A percentile compares a stretch with the other conserved stretches of the same genome.
phyloP scores from a whole-genome alignment of 2,113 vertebrate genomes.

The Syrmaticus mikado region DNA sequence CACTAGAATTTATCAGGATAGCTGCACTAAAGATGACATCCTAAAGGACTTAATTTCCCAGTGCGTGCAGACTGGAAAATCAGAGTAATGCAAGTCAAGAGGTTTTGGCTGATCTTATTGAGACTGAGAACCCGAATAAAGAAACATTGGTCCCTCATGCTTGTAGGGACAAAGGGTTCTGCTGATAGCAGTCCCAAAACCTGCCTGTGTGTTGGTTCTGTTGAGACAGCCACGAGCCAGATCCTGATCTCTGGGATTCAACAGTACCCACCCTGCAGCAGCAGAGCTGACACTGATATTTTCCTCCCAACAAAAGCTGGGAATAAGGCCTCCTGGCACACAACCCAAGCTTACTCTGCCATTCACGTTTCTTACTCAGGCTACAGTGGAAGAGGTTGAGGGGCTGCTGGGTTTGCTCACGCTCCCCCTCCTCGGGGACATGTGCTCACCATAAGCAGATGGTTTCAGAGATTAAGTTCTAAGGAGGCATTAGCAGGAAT shows the following conservation, averaged over 20 bases:
- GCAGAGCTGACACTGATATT: neutral
- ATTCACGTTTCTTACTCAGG: constrained; percentile 21
- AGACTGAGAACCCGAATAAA: neutral
- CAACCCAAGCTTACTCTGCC: neutral
- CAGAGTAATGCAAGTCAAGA: neutral
- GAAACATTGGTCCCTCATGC: neutral
- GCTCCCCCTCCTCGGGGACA: constrained; percentile 22
- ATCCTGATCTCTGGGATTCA: neutral
- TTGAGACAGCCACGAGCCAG: neutral
- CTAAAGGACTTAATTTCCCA: neutral
- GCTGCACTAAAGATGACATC: neutral
- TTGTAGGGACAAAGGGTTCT: neutral
- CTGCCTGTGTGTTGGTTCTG: neutral
- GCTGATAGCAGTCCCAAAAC: neutral
- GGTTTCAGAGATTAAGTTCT: constrained; percentile 76
- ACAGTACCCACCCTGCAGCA: neutral
- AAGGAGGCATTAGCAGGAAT: constrained; percentile 68
- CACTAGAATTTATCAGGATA: neutral
- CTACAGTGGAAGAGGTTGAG: neutral
- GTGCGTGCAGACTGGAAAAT: neutral
- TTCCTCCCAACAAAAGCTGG: neutral
- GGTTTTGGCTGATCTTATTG: neutral
- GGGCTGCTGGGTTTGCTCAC: constrained; percentile 1
- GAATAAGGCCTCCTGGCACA: neutral
- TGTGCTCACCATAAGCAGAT: constrained; percentile 72